phyloP scores from a whole-genome alignment of 2,797 vertebrate species.

The Coendou prehensilis region DNA sequence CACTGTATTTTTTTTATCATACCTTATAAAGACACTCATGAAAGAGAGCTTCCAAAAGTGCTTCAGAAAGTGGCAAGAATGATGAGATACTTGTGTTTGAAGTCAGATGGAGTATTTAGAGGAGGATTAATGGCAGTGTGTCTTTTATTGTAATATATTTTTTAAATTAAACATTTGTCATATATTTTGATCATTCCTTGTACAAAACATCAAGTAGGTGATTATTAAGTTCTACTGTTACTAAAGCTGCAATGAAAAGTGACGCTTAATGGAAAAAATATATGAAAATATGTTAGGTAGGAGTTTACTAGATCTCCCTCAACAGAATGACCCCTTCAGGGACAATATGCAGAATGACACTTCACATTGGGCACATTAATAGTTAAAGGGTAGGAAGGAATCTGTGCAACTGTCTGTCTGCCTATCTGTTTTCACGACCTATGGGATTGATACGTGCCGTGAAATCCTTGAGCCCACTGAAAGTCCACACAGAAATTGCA shows the following conservation, averaged over 20 bases:
- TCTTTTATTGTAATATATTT: not conserved
- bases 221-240: slow-evolving; percentile 15
- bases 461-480: slow-evolving; percentile 28
- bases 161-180: not conserved
- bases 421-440: not conserved
- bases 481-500: slow-evolving; percentile 27
- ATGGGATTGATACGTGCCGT: not conserved
- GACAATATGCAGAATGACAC: not conserved
- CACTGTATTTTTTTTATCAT: not conserved
- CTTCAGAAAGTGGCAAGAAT: not conserved
- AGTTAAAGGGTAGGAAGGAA: not conserved
- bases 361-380: not conserved
- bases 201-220: slow-evolving; percentile 21
- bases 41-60: not conserved
- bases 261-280: not conserved
- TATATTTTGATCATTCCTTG: not conserved
- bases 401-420: not conserved
- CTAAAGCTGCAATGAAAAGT: slow-evolving; percentile 13
- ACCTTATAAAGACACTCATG: not conserved
- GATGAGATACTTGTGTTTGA: not conserved
- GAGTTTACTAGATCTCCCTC: not conserved
- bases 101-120: not conserved
- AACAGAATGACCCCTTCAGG: not conserved
- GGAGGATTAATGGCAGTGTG: not conserved
- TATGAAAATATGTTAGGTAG: slow-evolving; percentile 1